A percentile compares a stretch with the other conserved stretches of the same genome.
Evolutionary conservation across 2,888 invertebrate species (phyloP).

Genomic region (Drosophila quinaria): DNA sequence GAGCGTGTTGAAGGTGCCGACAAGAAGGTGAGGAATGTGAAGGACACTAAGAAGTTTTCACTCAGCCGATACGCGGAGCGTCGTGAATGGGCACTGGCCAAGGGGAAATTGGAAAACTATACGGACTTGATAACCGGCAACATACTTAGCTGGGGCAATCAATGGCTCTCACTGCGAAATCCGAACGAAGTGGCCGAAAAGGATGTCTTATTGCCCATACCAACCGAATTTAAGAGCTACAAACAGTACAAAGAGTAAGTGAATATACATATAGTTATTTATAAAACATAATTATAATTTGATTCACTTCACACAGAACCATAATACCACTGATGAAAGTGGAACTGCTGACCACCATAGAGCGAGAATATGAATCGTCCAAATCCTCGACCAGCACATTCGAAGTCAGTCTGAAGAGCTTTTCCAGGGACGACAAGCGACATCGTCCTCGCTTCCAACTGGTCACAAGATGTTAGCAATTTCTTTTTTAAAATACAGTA

Average conservation of each 20-base stretch:
- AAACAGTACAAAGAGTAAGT: conserved; percentile 88
- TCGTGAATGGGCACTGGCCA: conserved; percentile 55
- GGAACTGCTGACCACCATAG: conserved; percentile 77
- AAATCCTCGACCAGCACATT: conserved; percentile 31
- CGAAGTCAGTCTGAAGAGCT: conserved; percentile 56
- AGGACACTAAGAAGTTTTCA: conserved; percentile 52
- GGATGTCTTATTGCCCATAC: conserved; percentile 87
- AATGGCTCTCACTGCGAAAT: conserved; percentile 88
- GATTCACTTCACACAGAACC: conserved; percentile 58
- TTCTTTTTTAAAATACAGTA: not conserved
- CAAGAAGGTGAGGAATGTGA: conserved; percentile 47
- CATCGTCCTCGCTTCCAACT: conserved; percentile 60
- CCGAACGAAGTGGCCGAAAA: conserved; percentile 86
- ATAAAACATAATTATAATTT: not conserved
- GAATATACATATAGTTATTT: not conserved
- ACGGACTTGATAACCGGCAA: conserved; percentile 87
- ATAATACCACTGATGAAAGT: conserved; percentile 83
- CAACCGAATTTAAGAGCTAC: conserved; percentile 87
- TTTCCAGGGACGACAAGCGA: conserved; percentile 39
- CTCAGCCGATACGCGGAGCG: conserved; percentile 67
- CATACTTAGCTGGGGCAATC: conserved; percentile 89
- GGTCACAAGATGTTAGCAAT: conserved; percentile 68
- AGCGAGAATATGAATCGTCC: conserved; percentile 64
- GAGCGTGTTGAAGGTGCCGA: conserved; percentile 62
- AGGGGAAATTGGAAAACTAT: conserved; percentile 62